These are phyloP conservation scores for Cirrhinus molitorella DNA, from an alignment of 2,797 vertebrate species.

Conservation along the genomic window DNA sequence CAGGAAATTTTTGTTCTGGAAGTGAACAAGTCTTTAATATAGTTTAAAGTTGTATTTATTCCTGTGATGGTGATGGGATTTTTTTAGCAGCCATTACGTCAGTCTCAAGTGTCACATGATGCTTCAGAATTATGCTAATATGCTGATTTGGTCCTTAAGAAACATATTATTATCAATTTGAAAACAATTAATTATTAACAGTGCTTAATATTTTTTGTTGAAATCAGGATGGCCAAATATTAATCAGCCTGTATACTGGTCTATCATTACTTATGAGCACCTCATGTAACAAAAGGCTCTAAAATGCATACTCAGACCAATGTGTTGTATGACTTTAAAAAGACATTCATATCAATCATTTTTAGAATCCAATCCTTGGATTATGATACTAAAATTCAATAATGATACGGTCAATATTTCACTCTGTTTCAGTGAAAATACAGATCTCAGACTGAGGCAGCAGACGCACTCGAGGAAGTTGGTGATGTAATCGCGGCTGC, in stretches of 20 bases:
- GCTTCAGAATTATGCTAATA: not conserved
- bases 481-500: constrained; percentile 98
- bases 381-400: not conserved
- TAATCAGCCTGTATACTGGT: not conserved
- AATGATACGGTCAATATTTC: not conserved
- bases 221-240: no score
- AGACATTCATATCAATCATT: not conserved
- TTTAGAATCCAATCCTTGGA: not conserved
- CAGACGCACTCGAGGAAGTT: constrained; percentile 95
- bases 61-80: not conserved
- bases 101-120: not conserved
- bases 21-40: not conserved
- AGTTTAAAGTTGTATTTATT: not conserved
- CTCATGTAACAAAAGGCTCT: not conserved
- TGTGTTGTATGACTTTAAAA: not conserved
- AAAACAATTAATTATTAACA: not conserved
- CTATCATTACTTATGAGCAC: not conserved
- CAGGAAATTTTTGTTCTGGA: no score
- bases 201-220: no score
- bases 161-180: not conserved
- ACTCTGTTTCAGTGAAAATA: constrained; percentile 13
- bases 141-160: not conserved
- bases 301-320: not conserved
- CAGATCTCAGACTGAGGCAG: constrained; percentile 20
- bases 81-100: not conserved